Evolutionary conservation across 2,113 vertebrate genomes (phyloP).

Genomic region (Chrysemys picta): DNA sequence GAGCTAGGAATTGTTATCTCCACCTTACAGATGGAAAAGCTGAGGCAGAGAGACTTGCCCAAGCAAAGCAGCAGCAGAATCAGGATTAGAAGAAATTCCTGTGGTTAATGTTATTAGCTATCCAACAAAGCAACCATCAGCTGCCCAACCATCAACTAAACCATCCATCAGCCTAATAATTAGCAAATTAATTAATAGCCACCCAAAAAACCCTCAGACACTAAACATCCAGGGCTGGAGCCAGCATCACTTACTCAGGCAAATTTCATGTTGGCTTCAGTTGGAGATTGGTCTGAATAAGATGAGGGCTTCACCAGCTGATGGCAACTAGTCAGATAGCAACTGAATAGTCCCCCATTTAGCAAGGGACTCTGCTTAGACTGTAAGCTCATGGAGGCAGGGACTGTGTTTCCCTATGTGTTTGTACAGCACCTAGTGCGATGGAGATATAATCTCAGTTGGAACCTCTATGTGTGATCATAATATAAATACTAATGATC

Average conservation of each 20-base stretch:
- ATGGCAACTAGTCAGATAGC: not conserved
- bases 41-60: slow-evolving; percentile 36
- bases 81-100: not conserved
- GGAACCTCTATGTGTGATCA: not conserved
- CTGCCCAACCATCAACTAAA: slow-evolving; percentile 57
- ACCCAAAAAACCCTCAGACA: slow-evolving; percentile 60
- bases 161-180: slow-evolving; percentile 70
- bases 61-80: not conserved
- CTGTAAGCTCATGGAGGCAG: not conserved
- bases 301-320: rapidly evolving
- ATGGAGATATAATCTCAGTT: not conserved
- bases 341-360: not conserved
- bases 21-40: slow-evolving; percentile 15
- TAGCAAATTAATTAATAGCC: slow-evolving; percentile 66
- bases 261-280: not conserved
- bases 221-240: not conserved
- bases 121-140: slow-evolving; percentile 51
- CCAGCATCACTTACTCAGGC: slow-evolving; percentile 4
- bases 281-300: not conserved
- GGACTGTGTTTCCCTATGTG: not conserved
- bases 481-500: not conserved
- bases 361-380: not conserved
- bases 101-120: slow-evolving; percentile 14
- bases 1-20: slow-evolving; percentile 11
- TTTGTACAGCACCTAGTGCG: not conserved